These are phyloP conservation scores for Catostomus latipinnis DNA, from an alignment of 2,797 vertebrate species.

Conservation along the genomic window DNA sequence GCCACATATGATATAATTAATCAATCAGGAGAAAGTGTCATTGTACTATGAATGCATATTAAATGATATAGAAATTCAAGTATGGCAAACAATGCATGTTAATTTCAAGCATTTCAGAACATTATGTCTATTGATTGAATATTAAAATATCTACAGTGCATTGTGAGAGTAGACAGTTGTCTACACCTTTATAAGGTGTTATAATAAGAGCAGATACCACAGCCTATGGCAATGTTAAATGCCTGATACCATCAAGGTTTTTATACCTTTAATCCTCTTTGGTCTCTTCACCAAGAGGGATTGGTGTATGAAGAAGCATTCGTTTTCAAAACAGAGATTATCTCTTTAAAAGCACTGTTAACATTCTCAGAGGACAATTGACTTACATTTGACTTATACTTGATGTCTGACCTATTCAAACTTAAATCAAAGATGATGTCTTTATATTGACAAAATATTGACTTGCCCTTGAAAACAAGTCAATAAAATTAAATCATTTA, in stretches of 20 bases:
- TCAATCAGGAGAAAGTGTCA: background rate
- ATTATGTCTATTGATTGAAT: background rate
- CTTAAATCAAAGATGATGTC: constrained; percentile 49
- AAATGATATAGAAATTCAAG: background rate
- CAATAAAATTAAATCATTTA: constrained; percentile 25
- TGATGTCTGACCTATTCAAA: constrained; percentile 41
- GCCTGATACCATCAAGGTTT: constrained; percentile 25
- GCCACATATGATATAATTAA: background rate
- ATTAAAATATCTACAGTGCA: background rate
- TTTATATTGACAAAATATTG: constrained; percentile 50
- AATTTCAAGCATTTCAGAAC: background rate
- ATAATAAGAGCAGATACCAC: constrained; percentile 33
- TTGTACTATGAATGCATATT: background rate
- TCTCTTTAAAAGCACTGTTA: constrained; percentile 34
- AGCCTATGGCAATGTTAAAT: constrained; percentile 41
- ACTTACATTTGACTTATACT: constrained; percentile 35
- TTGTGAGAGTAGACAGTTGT: background rate
- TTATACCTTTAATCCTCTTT: constrained; percentile 44
- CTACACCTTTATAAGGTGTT: constrained; percentile 17
- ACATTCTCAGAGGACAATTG: constrained; percentile 27
- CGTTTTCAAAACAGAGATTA: constrained; percentile 28
- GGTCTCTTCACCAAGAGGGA: constrained; percentile 17
- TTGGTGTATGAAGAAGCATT: constrained; percentile 14
- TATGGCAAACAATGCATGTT: background rate
- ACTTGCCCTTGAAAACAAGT: constrained; percentile 46